Conservation (phyloP, 2,888 invertebrate genomes). For the Lydus trimaculatus region DNA sequence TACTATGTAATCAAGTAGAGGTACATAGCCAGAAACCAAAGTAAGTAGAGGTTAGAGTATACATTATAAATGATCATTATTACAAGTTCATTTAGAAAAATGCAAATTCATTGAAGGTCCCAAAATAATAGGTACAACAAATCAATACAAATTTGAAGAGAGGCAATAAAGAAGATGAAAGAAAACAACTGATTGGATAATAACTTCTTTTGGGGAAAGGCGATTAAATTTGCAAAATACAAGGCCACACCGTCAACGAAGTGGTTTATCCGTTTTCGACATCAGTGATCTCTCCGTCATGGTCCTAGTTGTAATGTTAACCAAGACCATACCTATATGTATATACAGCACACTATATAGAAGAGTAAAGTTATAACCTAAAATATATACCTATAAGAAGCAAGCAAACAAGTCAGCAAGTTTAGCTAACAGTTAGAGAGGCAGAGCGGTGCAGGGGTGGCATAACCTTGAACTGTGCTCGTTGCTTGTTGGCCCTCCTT, state of each 20-base stretch:
- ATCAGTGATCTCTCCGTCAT: neutral
- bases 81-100: neutral
- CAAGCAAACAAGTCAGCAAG: conserved; percentile 1
- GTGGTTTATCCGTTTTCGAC: neutral
- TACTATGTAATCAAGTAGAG: neutral
- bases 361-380: neutral
- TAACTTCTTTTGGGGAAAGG: neutral
- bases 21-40: conserved; percentile 12
- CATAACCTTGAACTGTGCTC: conserved; percentile 56
- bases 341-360: neutral
- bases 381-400: neutral
- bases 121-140: neutral
- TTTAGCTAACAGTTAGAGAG: conserved; percentile 4
- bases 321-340: neutral
- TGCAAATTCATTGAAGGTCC: neutral
- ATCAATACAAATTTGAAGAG: neutral
- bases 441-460: conserved; percentile 51
- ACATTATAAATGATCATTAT: too few species aligned
- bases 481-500: conserved; percentile 23
- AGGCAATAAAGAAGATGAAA: neutral
- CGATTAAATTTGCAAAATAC: neutral
- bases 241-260: neutral
- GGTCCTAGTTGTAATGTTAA: neutral
- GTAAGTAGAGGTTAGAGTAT: conserved; percentile 6
- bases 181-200: neutral